These are phyloP conservation scores for Drosophila rhopaloa DNA, from an alignment of 1,140 invertebrate species.

Conservation along the genomic window DNA sequence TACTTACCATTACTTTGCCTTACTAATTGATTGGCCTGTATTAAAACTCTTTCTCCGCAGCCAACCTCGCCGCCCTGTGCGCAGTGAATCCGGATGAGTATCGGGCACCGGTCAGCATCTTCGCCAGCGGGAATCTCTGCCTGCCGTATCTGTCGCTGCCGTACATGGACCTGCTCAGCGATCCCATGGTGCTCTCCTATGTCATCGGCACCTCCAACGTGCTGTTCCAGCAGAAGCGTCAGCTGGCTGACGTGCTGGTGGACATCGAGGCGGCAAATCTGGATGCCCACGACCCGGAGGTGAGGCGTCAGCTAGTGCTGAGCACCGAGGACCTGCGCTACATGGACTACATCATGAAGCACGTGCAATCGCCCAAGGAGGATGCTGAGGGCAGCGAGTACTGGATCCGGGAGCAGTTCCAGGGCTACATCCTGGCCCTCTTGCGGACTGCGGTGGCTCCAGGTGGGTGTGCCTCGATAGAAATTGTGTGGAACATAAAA, in stretches of 20 bases:
- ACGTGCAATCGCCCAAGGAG: constrained; percentile 91
- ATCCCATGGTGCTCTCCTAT: constrained; percentile 95
- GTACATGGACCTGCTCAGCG: constrained; percentile 96
- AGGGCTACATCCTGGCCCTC: constrained; percentile 95
- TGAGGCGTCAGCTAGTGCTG: constrained; percentile 93
- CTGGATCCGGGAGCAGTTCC: constrained; percentile 98
- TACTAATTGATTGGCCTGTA: neutral
- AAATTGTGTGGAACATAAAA: neutral
- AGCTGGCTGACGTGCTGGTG: constrained; percentile 95
- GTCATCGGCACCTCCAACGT: constrained; percentile 98
- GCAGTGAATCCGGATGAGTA: constrained; percentile 89
- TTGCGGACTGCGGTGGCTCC: constrained; percentile 92
- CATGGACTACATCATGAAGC: constrained; percentile 95
- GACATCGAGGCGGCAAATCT: constrained; percentile 95
- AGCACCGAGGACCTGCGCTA: constrained; percentile 98
- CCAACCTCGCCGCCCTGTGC: constrained; percentile 67
- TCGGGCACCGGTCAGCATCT: constrained; percentile 95
- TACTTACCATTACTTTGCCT: no score
- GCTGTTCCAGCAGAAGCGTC: constrained; percentile 97
- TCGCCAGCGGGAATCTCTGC: constrained; percentile 96
- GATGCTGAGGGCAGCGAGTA: constrained; percentile 96
- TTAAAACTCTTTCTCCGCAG: constrained; percentile 25
- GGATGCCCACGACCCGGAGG: constrained; percentile 93
- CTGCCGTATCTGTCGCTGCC: constrained; percentile 98
- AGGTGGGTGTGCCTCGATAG: constrained; percentile 85